Percentiles rank a stretch among this genome's conserved stretches.
These are phyloP conservation scores for Acronicta psi DNA, from an alignment of 2,888 invertebrate species.

Conservation along the genomic window DNA sequence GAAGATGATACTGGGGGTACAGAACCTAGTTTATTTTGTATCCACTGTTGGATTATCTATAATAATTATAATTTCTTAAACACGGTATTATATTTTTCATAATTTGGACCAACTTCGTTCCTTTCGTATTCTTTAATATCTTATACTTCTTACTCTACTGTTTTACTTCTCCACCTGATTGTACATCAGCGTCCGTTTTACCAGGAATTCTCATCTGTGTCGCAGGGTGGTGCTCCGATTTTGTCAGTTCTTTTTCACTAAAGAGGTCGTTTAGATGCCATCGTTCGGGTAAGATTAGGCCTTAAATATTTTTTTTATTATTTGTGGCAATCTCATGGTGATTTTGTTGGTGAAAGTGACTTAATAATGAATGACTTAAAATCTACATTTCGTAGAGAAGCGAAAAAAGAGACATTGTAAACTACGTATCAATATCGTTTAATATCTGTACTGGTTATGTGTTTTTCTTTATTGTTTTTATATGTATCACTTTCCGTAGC, in stretches of 20 bases:
- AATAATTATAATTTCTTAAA: no score
- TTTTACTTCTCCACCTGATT: slow-evolving; percentile 27
- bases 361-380: not conserved
- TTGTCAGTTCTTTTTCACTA: slow-evolving; percentile 74
- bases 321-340: slow-evolving; percentile 21
- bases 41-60: no score
- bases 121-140: not conserved
- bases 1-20: no score
- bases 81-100: no score
- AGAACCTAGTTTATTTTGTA: no score
- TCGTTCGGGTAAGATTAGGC: slow-evolving; percentile 55
- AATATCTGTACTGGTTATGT: no score
- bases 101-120: no score
- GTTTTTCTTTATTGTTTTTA: no score
- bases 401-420: no score
- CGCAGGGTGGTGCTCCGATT: slow-evolving; percentile 65
- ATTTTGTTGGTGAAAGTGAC: slow-evolving; percentile 13
- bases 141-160: not conserved
- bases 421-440: no score
- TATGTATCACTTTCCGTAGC: no score
- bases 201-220: slow-evolving; percentile 63
- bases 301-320: slow-evolving; percentile 32
- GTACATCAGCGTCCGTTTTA: slow-evolving; percentile 58
- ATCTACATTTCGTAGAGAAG: no score
- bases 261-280: slow-evolving; percentile 76